These are phyloP conservation scores for Stomorhina lunata DNA, from an alignment of 2,888 invertebrate species.

Conservation along the genomic window DNA sequence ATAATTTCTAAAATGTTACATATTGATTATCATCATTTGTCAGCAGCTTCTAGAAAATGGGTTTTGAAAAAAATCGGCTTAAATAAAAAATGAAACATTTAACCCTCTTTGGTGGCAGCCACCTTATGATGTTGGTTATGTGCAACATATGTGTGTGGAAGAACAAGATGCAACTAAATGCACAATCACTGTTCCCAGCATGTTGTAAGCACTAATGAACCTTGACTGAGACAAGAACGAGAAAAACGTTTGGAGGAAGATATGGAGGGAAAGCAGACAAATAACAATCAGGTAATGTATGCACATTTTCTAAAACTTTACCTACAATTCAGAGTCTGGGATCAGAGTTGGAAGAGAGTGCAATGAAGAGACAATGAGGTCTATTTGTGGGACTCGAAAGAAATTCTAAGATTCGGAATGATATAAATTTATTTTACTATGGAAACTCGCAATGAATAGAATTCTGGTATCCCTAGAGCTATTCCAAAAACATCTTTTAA, in stretches of 20 bases:
- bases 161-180: conserved; percentile 22
- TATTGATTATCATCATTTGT: conserved; percentile 62
- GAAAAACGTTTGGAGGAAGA: conserved; percentile 3
- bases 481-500: no score
- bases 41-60: conserved; percentile 39
- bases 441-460: no score
- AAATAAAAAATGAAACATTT: conserved; percentile 1
- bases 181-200: conserved; percentile 55
- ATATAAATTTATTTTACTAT: no score
- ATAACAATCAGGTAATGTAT: conserved; percentile 12
- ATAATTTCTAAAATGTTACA: conserved; percentile 19
- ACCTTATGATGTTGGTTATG: not conserved
- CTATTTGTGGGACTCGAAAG: no score
- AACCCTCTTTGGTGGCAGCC: conserved; percentile 29
- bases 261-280: not conserved
- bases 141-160: conserved; percentile 10
- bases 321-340: not conserved
- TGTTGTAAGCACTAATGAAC: conserved; percentile 58
- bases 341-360: not conserved
- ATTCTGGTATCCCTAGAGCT: no score
- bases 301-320: conserved; percentile 41
- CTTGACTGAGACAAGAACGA: conserved; percentile 42
- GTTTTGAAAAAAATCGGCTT: conserved; percentile 29
- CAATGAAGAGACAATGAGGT: not conserved
- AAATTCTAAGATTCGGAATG: no score